These are phyloP conservation scores for Caradrina kadenii DNA, from an alignment of 2,888 invertebrate genomes.

Conservation along the genomic window DNA sequence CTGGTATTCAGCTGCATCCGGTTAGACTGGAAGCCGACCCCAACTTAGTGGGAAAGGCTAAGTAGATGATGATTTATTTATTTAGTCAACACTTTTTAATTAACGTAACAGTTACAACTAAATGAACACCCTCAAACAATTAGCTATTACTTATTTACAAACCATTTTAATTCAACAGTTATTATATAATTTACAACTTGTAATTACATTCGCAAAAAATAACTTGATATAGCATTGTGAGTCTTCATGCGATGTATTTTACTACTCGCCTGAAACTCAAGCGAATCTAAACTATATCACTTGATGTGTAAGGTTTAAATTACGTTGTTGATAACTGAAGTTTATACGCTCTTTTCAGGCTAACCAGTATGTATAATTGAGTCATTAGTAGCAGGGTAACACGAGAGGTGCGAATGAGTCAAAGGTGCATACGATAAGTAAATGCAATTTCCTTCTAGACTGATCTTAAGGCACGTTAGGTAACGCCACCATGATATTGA, in stretches of 20 bases:
- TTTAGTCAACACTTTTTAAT: too few species aligned
- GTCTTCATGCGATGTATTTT: slow-evolving; percentile 73
- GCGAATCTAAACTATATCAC: slow-evolving; percentile 22
- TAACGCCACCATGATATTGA: not conserved
- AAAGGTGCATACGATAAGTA: slow-evolving; percentile 82
- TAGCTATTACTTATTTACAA: slow-evolving; percentile 61
- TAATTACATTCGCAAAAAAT: slow-evolving; percentile 77
- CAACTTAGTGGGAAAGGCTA: too few species aligned
- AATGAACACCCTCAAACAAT: slow-evolving; percentile 32
- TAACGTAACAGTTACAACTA: slow-evolving; percentile 5
- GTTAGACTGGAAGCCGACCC: too few species aligned
- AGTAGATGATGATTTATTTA: too few species aligned
- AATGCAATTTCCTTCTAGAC: slow-evolving; percentile 81
- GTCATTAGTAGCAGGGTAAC: slow-evolving; percentile 82
- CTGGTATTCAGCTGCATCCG: too few species aligned
- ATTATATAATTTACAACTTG: slow-evolving; percentile 77
- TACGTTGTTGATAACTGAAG: slow-evolving; percentile 6
- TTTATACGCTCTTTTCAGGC: slow-evolving; percentile 50
- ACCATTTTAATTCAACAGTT: slow-evolving; percentile 76
- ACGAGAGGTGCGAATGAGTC: slow-evolving; percentile 81
- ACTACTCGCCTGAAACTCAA: slow-evolving; percentile 9
- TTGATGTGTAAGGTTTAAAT: slow-evolving; percentile 10
- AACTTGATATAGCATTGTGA: slow-evolving; percentile 76
- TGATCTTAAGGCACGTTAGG: slow-evolving; percentile 62
- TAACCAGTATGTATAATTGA: slow-evolving; percentile 78